Conservation (phyloP, 37 sponge, comb jelly and placozoan species). For the Corticium candelabrum region DNA sequence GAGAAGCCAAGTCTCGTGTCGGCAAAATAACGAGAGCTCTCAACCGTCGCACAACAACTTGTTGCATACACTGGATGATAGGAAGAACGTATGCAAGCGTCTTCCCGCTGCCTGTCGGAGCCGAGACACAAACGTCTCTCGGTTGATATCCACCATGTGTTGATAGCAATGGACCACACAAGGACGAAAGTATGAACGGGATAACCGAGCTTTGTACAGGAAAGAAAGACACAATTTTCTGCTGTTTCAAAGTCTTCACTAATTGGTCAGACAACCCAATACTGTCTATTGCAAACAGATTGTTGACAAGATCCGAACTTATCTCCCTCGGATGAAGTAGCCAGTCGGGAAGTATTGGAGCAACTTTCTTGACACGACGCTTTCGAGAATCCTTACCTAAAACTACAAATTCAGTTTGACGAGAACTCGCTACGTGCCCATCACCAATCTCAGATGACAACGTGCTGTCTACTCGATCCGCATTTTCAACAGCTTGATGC, state of each 20-base stretch:
- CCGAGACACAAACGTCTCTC: slow-evolving; percentile 70
- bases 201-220: background rate
- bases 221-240: background rate
- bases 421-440: too few species aligned
- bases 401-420: too few species aligned
- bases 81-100: slow-evolving; percentile 85
- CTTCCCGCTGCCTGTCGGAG: slow-evolving; percentile 96
- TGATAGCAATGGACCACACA: background rate
- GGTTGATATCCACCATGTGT: slow-evolving; percentile 22
- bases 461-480: too few species aligned
- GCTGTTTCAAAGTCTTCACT: background rate
- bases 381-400: background rate
- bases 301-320: background rate
- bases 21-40: slow-evolving; percentile 73
- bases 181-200: background rate
- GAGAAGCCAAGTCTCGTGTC: slow-evolving; percentile 62
- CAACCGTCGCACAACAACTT: slow-evolving; percentile 9
- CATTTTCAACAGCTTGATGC: too few species aligned
- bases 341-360: background rate
- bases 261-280: background rate
- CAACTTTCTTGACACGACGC: background rate
- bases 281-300: background rate
- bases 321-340: background rate
- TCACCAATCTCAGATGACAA: too few species aligned
- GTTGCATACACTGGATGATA: slow-evolving; percentile 20